Conservation (phyloP, 2,888 invertebrate species). For the Drosophila kanekoi region DNA sequence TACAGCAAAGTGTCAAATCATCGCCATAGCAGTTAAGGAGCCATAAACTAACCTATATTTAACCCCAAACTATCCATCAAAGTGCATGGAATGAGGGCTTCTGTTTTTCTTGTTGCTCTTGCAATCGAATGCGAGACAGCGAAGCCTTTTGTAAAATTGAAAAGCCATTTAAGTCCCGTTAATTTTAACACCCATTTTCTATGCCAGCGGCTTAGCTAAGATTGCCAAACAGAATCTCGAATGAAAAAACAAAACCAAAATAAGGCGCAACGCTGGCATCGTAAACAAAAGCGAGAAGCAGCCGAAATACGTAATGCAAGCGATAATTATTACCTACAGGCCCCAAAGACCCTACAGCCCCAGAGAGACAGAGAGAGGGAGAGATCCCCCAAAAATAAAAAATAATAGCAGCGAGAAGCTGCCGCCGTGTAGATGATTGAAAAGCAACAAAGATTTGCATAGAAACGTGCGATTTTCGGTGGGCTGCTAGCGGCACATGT, state of each 20-base stretch:
- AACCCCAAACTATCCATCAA: constrained; percentile 81
- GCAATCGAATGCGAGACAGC: constrained; percentile 55
- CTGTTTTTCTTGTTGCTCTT: constrained; percentile 36
- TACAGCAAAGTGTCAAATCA: constrained; percentile 73
- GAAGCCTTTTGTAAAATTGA: constrained; percentile 71
- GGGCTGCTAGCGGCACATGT: constrained; percentile 52
- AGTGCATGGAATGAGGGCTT: constrained; percentile 57
- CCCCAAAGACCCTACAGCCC: constrained; percentile 48
- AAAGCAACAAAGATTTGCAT: constrained; percentile 76
- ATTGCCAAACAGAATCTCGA: constrained; percentile 50
- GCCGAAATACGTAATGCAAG: constrained; percentile 77
- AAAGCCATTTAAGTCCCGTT: constrained; percentile 77
- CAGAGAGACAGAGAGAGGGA: constrained; percentile 20
- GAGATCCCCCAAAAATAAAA: constrained; percentile 12
- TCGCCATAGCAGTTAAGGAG: constrained; percentile 61
- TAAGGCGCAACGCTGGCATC: constrained; percentile 39
- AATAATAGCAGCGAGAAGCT: constrained; percentile 46
- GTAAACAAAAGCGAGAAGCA: constrained; percentile 75
- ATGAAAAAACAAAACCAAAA: constrained; percentile 25
- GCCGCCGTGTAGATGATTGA: constrained; percentile 66
- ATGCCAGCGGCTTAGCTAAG: constrained; percentile 57
- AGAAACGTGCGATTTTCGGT: constrained; percentile 78
- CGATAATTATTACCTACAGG: constrained; percentile 77
- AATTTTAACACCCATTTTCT: constrained; percentile 79
- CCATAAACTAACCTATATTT: constrained; percentile 75